phyloP scores from a whole-genome alignment of 2,113 vertebrate genomes.

The Mus pahari region DNA sequence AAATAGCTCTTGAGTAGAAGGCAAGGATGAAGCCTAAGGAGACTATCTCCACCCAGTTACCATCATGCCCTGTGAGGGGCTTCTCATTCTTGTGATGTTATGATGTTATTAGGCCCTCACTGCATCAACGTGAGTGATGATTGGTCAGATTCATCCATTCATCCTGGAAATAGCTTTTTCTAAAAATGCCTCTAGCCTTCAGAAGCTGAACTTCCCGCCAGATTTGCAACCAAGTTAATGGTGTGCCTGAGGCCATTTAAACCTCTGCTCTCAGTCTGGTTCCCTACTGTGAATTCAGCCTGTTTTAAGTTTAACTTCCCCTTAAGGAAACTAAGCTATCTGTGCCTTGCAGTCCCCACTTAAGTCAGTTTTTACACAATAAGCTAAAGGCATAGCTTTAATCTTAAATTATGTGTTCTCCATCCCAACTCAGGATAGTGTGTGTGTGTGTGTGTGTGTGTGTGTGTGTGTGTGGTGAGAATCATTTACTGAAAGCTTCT shows the following conservation, averaged over 20 bases:
- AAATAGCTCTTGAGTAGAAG: neutral
- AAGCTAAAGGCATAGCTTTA: neutral
- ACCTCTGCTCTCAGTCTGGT: neutral
- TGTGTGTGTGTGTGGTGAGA: neutral
- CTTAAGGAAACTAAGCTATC: neutral
- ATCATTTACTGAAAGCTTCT: neutral
- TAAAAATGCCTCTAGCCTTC: neutral
- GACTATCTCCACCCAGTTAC: too few relatives aligned
- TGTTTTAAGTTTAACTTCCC: neutral
- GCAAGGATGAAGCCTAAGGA: neutral
- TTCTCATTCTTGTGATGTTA: neutral
- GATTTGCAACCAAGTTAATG: neutral
- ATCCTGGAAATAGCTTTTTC: neutral
- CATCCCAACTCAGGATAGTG: neutral
- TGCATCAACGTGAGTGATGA: neutral
- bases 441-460: neutral
- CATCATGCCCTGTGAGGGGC: rapidly evolving
- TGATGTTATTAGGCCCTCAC: neutral
- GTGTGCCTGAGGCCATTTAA: neutral
- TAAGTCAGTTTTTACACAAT: neutral
- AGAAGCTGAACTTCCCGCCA: neutral
- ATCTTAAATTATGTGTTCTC: neutral
- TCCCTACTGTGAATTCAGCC: neutral
- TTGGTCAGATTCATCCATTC: neutral
- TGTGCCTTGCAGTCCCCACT: neutral